Evolutionary conservation across 2,113 vertebrate genomes (phyloP).

Genomic region (Tachysurus fulvidraco): DNA sequence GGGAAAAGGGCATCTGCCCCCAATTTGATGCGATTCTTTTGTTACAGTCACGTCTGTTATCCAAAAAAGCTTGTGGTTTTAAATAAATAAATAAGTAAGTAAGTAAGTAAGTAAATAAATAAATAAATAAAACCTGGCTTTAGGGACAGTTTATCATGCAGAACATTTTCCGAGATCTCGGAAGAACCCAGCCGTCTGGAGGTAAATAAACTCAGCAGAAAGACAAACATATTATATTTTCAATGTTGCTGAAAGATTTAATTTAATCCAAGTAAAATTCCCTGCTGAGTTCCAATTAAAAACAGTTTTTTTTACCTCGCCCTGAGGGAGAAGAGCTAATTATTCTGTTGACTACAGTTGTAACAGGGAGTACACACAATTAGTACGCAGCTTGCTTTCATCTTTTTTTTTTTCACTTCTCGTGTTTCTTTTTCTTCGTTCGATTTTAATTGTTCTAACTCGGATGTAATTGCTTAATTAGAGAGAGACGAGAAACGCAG

Average conservation of each 20-base stretch:
- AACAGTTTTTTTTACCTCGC: constrained; percentile 68
- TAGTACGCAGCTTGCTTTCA: constrained; percentile 51
- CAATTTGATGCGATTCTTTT: constrained; percentile 76
- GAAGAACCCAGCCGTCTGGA: constrained; percentile 67
- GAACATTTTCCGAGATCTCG: constrained; percentile 63
- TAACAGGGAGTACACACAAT: constrained; percentile 57
- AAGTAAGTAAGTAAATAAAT: neutral
- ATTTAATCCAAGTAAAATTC: constrained; percentile 76
- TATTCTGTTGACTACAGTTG: constrained; percentile 74
- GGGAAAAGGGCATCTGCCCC: constrained; percentile 74
- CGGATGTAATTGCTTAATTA: constrained; percentile 55
- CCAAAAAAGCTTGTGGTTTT: constrained; percentile 74
- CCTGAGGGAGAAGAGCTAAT: constrained; percentile 76
- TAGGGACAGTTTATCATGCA: constrained; percentile 58
- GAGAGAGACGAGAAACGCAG: constrained; percentile 38
- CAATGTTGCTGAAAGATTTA: constrained; percentile 69
- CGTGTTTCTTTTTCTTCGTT: constrained; percentile 62
- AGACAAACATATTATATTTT: constrained; percentile 60
- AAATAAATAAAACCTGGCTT: constrained; percentile 66
- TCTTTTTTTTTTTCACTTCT: constrained; percentile 50
- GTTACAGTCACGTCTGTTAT: constrained; percentile 76
- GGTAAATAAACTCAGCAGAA: constrained; percentile 64
- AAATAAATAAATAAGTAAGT: constrained; percentile 12
- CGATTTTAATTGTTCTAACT: constrained; percentile 65
- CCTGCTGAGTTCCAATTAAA: constrained; percentile 78